Conservation (phyloP, 2,888 invertebrate species). For the Stenoptilia bipunctidactyla region DNA sequence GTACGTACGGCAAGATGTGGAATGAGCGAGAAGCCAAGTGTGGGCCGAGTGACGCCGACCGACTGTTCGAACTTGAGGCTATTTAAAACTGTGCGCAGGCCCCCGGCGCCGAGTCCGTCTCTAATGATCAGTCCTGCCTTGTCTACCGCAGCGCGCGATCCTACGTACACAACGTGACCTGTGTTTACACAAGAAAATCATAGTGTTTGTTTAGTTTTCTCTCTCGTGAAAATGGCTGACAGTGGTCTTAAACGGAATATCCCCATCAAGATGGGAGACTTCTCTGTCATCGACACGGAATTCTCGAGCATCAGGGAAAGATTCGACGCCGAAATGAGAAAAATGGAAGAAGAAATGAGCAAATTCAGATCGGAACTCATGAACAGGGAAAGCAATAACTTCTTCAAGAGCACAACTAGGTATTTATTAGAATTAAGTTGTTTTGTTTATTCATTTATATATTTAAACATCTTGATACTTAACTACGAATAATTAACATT, state of each 20-base stretch:
- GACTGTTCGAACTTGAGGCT: slow-evolving; percentile 61
- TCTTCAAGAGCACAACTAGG: slow-evolving; percentile 92
- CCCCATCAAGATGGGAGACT: slow-evolving; percentile 94
- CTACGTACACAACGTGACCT: slow-evolving; percentile 37
- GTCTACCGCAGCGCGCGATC: slow-evolving; percentile 54
- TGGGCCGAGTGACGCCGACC: slow-evolving; percentile 60
- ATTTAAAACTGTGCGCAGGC: slow-evolving; percentile 72
- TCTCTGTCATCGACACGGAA: slow-evolving; percentile 96
- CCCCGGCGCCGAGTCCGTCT: slow-evolving; percentile 65
- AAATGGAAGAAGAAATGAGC: slow-evolving; percentile 99
- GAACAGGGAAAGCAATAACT: slow-evolving; percentile 92
- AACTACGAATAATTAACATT: neutral
- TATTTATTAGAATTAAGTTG: slow-evolving; percentile 50
- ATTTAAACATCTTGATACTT: neutral
- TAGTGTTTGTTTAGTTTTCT: slow-evolving; percentile 68
- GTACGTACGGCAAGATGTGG: slow-evolving; percentile 33
- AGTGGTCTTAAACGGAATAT: slow-evolving; percentile 88
- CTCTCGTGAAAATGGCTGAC: slow-evolving; percentile 79
- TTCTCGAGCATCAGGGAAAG: slow-evolving; percentile 96
- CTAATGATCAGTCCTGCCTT: slow-evolving; percentile 68
- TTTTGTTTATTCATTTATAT: neutral
- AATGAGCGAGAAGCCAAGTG: slow-evolving; percentile 68
- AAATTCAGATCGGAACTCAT: slow-evolving; percentile 93
- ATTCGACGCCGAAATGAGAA: slow-evolving; percentile 96
- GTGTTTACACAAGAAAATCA: slow-evolving; percentile 63